These are phyloP conservation scores for Donacobius atricapilla DNA, from an alignment of 2,113 vertebrate species.

Conservation along the genomic window DNA sequence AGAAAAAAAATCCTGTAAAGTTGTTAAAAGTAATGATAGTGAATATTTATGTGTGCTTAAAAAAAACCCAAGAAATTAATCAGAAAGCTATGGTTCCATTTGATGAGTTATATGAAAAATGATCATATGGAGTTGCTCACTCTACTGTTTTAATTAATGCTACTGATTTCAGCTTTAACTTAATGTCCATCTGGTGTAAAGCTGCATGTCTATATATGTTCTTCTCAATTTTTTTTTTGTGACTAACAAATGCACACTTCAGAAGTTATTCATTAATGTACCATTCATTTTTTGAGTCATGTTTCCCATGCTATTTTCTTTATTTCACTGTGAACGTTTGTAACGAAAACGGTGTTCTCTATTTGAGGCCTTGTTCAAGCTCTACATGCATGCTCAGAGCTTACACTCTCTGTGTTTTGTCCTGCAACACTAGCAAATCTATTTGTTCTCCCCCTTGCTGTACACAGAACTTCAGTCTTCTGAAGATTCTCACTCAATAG, in stretches of 20 bases:
- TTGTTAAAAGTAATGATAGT: not conserved
- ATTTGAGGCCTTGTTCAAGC: not conserved
- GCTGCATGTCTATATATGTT: not conserved
- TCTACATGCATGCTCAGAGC: not conserved
- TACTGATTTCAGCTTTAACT: slow-evolving; percentile 30
- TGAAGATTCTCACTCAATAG: not conserved
- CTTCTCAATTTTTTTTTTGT: not conserved
- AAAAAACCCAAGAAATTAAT: not conserved
- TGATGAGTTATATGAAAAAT: not conserved
- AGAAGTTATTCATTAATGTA: not conserved
- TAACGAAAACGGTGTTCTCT: not conserved
- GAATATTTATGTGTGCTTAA: not conserved
- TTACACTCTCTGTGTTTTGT: not conserved
- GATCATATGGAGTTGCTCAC: slow-evolving; percentile 40
- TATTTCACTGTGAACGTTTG: not conserved
- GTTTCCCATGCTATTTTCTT: not conserved
- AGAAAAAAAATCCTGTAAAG: not conserved
- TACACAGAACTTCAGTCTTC: not conserved
- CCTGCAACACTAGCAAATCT: not conserved
- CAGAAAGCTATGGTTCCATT: not conserved
- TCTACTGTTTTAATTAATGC: slow-evolving; percentile 37
- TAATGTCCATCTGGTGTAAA: slow-evolving; percentile 38
- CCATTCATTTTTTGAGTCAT: not conserved
- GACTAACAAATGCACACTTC: slow-evolving; percentile 40
- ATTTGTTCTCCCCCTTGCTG: not conserved